phyloP scores from a whole-genome alignment of 2,113 vertebrate genomes.

The Progne subis region DNA sequence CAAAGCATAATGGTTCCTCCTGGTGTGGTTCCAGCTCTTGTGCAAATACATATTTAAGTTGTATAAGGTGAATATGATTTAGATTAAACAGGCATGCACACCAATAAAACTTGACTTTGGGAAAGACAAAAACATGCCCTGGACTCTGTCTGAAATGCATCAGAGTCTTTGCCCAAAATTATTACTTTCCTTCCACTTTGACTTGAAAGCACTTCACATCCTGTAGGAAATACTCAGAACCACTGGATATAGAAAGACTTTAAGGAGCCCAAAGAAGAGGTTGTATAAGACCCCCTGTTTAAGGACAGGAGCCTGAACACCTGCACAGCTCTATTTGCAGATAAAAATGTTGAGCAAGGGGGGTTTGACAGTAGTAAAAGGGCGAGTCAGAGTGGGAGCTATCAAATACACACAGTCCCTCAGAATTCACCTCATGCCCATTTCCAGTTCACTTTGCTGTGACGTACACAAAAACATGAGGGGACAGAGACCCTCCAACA shows the following conservation, averaged over 20 bases:
- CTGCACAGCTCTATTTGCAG: background rate
- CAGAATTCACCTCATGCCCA: background rate
- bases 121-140: background rate
- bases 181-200: background rate
- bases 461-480: background rate
- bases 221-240: background rate
- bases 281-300: background rate
- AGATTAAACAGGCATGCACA: background rate
- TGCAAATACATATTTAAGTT: background rate
- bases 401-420: background rate
- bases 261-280: background rate
- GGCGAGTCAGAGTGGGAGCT: background rate
- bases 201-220: background rate
- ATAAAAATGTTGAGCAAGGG: background rate
- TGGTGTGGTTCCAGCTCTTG: background rate
- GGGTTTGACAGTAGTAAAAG: background rate
- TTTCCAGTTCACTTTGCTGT: background rate
- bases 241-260: background rate
- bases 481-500: background rate
- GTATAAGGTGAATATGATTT: background rate
- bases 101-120: background rate
- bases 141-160: background rate
- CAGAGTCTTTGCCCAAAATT: background rate
- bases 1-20: background rate
- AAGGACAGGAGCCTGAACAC: background rate